Percentiles rank a stretch among this genome's conserved stretches.
Evolutionary conservation across 2,888 invertebrate genomes (phyloP).

Genomic region (Mactromeris polynyma): DNA sequence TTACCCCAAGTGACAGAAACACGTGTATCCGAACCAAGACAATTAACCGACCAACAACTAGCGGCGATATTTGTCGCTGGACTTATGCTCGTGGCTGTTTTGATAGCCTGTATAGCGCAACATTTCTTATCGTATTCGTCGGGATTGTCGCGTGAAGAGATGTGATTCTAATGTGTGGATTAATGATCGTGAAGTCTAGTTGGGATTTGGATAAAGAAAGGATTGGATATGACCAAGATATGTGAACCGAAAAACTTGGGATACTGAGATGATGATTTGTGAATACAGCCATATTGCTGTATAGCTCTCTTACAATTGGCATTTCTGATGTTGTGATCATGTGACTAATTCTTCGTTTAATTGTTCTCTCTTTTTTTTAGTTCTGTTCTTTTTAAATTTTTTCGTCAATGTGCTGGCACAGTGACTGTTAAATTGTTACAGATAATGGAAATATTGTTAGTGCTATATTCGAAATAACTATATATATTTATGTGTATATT

Average conservation of each 20-base stretch:
- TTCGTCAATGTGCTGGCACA: constrained; percentile 60
- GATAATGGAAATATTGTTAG: constrained; percentile 16
- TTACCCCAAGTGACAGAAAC: constrained; percentile 65
- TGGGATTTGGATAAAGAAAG: background rate
- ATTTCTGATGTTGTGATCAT: constrained; percentile 22
- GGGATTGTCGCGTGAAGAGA: constrained; percentile 19
- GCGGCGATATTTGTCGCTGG: constrained; percentile 90
- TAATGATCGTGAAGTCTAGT: background rate
- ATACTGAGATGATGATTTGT: background rate
- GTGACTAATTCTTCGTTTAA: background rate
- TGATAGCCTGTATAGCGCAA: constrained; percentile 90
- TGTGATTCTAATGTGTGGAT: constrained; percentile 20
- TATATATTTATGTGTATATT: constrained; percentile 6
- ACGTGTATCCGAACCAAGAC: constrained; percentile 77
- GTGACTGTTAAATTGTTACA: constrained; percentile 24
- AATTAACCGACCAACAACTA: constrained; percentile 90
- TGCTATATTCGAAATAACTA: constrained; percentile 35
- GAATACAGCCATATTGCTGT: background rate
- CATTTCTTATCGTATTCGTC: constrained; percentile 66
- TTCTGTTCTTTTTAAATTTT: constrained; percentile 11
- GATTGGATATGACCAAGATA: background rate
- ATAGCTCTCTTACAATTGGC: background rate
- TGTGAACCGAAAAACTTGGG: background rate
- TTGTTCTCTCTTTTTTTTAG: background rate
- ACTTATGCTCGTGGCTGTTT: constrained; percentile 90